phyloP scores from a whole-genome alignment of 1,140 invertebrate genomes.

The Armadillidium nasatum region DNA sequence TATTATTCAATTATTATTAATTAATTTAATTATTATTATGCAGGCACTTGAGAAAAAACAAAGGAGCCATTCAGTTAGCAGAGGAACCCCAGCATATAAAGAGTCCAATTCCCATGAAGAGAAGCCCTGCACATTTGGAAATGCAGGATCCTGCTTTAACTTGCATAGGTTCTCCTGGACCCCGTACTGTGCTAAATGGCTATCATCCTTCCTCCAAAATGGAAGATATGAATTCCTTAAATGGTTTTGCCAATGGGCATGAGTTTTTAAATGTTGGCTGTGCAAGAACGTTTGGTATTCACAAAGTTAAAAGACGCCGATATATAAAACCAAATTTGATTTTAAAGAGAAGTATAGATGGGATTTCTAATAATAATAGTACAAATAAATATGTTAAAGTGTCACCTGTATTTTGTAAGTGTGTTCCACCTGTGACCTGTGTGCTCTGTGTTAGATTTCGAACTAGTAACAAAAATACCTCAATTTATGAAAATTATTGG shows the following conservation, averaged over 20 bases:
- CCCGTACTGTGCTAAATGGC: neutral
- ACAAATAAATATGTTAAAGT: neutral
- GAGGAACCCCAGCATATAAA: neutral
- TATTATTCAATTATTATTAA: no score
- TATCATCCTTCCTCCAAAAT: neutral
- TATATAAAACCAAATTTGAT: neutral
- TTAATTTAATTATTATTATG: neutral
- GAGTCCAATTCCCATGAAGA: neutral
- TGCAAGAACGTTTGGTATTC: neutral
- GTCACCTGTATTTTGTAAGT: neutral
- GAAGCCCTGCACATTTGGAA: neutral
- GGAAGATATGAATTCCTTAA: neutral
- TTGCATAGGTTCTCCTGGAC: neutral
- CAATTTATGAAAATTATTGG: neutral
- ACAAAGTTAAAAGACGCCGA: neutral
- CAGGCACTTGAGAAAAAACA: neutral
- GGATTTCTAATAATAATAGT: neutral
- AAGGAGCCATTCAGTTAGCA: neutral
- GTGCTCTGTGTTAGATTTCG: neutral
- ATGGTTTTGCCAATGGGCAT: neutral
- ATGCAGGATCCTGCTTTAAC: conserved; percentile 2
- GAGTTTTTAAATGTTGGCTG: neutral
- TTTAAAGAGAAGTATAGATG: neutral
- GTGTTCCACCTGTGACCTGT: neutral
- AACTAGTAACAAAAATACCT: neutral